Evolutionary conservation across 2,888 invertebrate genomes (phyloP), one percentile per base, ranked within the genome.

Genomic region (Toxonevra muliebris): DNA sequence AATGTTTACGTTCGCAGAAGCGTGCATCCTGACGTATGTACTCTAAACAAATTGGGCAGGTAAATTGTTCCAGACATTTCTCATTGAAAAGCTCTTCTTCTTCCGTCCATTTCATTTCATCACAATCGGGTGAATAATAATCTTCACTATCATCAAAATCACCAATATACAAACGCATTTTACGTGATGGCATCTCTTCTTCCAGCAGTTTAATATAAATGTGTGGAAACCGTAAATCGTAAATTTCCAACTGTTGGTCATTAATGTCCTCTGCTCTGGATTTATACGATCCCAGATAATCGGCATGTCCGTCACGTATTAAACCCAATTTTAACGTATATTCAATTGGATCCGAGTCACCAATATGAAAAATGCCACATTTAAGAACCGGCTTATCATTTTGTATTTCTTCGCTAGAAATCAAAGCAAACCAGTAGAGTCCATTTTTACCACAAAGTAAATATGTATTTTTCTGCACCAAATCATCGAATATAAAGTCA

Each of bases 281-380:
- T 10, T 15, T 59, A 12, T 40, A 61, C 0, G 73, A 70, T 12
- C 76, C 75, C 61, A 70, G 48, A 61, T 73, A 71, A 13, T 73
- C 65, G 12, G 69, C 63, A 43, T 65, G 58, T 0, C 68, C 70
- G 48, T 75, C 71, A 11, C 67, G 70, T 13, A 71, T 67, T 0
- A 66, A 62, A 1, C 75, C 76, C 20, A 76, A 42, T 58, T 76
- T 76, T 0, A 72, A 8, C 1, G 66, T 71, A 20, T 74, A 77
- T 1, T 75, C 55, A 12, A 68, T 69, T 7, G 71, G 66, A 11
- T 75, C 71, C 0, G 77, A 76, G 2, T 71, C 70, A n/a, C 76
- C 77, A n/a, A 77, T 74, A 57, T 72, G 74, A 19, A 77, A 77
- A n/a, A 77, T 42, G 0, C 77, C 76, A 15, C 75, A 71, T 1